Base-by-base conservation (phyloP, 2,113 vertebrate species). In the Calonectris borealis region DNA sequence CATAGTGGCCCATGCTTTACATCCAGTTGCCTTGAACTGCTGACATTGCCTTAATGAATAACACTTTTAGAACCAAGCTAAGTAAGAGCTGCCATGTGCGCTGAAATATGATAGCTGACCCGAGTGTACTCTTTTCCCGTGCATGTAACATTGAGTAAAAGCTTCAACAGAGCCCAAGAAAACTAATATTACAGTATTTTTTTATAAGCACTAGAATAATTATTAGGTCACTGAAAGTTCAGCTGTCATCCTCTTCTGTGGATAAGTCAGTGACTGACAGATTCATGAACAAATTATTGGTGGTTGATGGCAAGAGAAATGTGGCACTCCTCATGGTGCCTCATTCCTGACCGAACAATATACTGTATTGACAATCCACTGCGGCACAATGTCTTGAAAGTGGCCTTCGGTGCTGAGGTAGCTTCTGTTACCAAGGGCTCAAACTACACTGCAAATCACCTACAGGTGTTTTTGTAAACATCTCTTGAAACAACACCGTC, bases 201-300 rank as follows among this genome's bases (percentile, higher is more conserved):
- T 92, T 94, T 58, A 65, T 70, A 58, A 87, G 51, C 40, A 55
- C n/a, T 85, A 44, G 66, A 87, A 71, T 93, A 87, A 94, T 85
- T 96, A 65, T 82, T 70, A 90, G 55, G 77, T 91, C 75, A 76
- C 60, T 76, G 68, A 34, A 94, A 93, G 83, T 96, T 95, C 86
- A 94, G n/a, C 93, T 95, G 83, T 94, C 91, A 71, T 83, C 24
- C n/a, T 85, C 25, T 81, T 90, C 85, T 90, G 15, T 88, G 86
- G 80, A 71, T 81, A 48, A 84, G n/a, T 49, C 40, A 19, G 69
- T 94, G 62, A 66, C 71, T 90, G 75, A 84, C 38, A 66, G 65
- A 85, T 87, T 72, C 40, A 66, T 76, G 76, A 78, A 69, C 48
- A 88, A 86, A 62, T 94, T 88, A 51, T 51, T 93, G 72, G 60